A percentile compares a stretch with the other conserved stretches of the same genome.
These are phyloP conservation scores for Taeniopygia guttata DNA, from an alignment of 2,797 vertebrate species.

Conservation along the genomic window DNA sequence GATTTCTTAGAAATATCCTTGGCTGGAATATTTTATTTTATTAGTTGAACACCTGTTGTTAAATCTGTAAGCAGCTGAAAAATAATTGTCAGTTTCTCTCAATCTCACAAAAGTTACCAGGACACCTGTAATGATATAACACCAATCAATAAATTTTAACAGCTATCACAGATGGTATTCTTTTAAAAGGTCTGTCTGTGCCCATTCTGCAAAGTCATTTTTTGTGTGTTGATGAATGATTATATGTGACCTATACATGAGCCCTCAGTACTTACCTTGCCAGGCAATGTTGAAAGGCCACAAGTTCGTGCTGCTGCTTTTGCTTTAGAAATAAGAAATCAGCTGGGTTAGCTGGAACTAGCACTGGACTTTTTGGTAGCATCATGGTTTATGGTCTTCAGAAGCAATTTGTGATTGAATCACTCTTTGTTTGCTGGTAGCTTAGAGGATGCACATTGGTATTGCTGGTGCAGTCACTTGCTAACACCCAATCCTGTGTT, in stretches of 20 bases:
- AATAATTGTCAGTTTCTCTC: not conserved
- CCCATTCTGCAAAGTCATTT: not conserved
- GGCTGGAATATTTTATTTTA: not conserved
- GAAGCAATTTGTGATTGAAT: not conserved
- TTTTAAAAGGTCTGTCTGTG: not conserved
- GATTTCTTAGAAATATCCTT: not conserved
- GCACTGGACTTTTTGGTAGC: not conserved
- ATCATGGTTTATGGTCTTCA: not conserved
- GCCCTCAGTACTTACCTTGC: not conserved
- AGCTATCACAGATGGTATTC: not conserved
- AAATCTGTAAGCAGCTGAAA: not conserved
- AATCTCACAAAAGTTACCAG: not conserved
- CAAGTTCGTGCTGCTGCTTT: not conserved
- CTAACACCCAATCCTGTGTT: not conserved
- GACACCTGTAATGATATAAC: not conserved
- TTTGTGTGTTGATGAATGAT: not conserved
- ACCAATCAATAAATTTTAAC: not conserved
- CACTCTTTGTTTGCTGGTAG: not conserved
- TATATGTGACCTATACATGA: accelerated
- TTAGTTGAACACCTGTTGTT: not conserved
- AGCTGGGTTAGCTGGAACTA: not conserved
- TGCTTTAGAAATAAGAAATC: not conserved
- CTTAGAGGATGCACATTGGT: not conserved
- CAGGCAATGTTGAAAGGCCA: not conserved
- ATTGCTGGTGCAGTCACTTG: not conserved